Percentiles rank a stretch among this genome's conserved stretches.
Conservation (phyloP, 1,140 invertebrate species). For the Adelges cooleyi region DNA sequence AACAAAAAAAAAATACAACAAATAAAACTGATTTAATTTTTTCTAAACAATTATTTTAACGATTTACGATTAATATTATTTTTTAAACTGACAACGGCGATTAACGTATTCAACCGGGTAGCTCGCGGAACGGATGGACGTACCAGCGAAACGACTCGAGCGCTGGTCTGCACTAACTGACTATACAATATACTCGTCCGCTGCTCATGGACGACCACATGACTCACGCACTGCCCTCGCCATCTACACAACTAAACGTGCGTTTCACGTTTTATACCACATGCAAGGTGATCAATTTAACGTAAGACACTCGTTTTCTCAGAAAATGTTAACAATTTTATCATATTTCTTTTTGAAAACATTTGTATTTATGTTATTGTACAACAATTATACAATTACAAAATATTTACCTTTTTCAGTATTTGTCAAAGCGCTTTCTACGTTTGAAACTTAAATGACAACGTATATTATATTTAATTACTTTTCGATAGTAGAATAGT, state of each 20-base stretch:
- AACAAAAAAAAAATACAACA: slow-evolving; percentile 1
- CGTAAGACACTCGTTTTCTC: too few species aligned
- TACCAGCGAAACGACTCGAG: slow-evolving; percentile 12
- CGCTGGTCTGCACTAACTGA: slow-evolving; percentile 26
- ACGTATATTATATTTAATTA: too few species aligned
- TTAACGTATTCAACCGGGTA: background rate
- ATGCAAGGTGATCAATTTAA: too few species aligned
- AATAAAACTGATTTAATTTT: background rate
- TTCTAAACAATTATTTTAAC: background rate
- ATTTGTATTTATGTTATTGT: too few species aligned
- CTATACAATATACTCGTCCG: background rate
- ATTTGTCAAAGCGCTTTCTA: too few species aligned
- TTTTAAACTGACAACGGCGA: background rate
- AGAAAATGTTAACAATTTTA: too few species aligned
- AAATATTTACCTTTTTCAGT: too few species aligned
- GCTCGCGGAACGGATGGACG: background rate
- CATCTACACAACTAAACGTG: slow-evolving; percentile 4
- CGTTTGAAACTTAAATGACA: too few species aligned
- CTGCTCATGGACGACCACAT: slow-evolving; percentile 14
- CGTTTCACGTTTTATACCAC: background rate
- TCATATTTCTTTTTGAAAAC: too few species aligned
- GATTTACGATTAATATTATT: slow-evolving; percentile 2
- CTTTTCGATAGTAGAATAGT: too few species aligned
- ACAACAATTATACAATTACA: too few species aligned
- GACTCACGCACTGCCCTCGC: slow-evolving; percentile 3